A percentile compares a stretch with the other conserved stretches of the same genome.
Conservation (phyloP, 2,888 invertebrate genomes). For the Emmelina monodactyla region DNA sequence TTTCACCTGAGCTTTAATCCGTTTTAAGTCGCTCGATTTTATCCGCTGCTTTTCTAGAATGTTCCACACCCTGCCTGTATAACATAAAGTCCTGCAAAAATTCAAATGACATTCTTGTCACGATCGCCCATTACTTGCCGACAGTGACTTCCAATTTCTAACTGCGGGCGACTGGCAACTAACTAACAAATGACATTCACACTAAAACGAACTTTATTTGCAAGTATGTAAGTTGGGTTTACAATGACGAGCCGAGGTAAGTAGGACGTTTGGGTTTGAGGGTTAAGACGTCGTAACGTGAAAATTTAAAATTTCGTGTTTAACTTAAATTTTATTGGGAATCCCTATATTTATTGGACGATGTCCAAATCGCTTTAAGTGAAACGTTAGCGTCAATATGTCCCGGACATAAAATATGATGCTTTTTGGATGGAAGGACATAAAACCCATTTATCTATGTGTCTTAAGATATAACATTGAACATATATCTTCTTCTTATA, state of each 20-base stretch:
- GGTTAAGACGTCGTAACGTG: conserved; percentile 37
- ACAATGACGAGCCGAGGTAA: not conserved
- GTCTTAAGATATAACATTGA: too few species aligned
- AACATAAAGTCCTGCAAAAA: conserved; percentile 20
- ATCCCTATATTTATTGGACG: conserved; percentile 47
- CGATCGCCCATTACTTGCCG: conserved; percentile 60
- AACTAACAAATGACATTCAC: conserved; percentile 18
- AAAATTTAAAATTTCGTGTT: conserved; percentile 61
- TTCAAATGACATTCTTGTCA: conserved; percentile 55
- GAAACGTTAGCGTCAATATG: too few species aligned
- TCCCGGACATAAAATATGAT: too few species aligned
- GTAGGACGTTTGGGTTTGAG: conserved; percentile 19
- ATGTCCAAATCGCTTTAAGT: conserved; percentile 24
- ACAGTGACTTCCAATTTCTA: conserved; percentile 64
- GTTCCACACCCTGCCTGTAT: too few species aligned
- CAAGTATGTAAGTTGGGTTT: conserved; percentile 16
- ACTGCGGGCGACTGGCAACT: conserved; percentile 23
- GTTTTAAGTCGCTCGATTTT: too few species aligned
- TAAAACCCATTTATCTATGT: too few species aligned
- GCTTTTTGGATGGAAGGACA: too few species aligned
- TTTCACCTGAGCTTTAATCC: too few species aligned
- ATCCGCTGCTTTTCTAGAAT: too few species aligned
- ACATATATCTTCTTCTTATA: too few species aligned
- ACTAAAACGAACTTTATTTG: conserved; percentile 16
- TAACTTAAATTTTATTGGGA: conserved; percentile 62